phyloP scores from a whole-genome alignment of 2,888 invertebrate species.

The Neoscelio sp. region DNA sequence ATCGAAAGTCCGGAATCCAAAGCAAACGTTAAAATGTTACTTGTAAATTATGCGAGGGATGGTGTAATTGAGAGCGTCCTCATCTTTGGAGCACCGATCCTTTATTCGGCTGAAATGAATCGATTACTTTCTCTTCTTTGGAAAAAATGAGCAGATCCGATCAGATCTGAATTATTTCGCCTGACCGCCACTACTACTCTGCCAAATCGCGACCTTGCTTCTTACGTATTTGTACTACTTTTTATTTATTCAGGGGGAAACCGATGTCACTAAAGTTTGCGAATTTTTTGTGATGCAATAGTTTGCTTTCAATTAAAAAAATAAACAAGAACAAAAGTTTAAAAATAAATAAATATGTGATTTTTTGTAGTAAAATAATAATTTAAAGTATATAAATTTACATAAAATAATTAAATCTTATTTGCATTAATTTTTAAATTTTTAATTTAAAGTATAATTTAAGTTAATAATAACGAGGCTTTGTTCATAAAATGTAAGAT shows the following conservation, averaged over 20 bases:
- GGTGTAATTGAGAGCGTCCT: conserved; percentile 53
- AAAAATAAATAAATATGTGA: not conserved
- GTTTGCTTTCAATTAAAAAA: no score
- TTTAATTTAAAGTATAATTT: no score
- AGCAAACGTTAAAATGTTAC: conserved; percentile 29
- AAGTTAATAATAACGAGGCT: no score
- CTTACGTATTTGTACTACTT: conserved; percentile 63
- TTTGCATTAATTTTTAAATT: no score
- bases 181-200: no score
- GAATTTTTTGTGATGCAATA: conserved; percentile 25
- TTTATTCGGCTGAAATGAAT: conserved; percentile 52
- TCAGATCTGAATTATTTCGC: no score
- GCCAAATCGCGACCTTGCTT: conserved; percentile 65
- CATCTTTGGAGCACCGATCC: conserved; percentile 45
- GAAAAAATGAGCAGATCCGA: no score
- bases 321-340: not conserved
- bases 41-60: conserved; percentile 37
- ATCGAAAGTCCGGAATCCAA: conserved; percentile 47
- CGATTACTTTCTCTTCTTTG: conserved; percentile 70
- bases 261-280: conserved; percentile 44
- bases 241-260: conserved; percentile 65
- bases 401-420: no score
- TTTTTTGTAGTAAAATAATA: no score
- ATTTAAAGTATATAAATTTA: no score
- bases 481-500: no score